A percentile compares a stretch with the other conserved stretches of the same genome.
phyloP scores from a whole-genome alignment of 2,113 vertebrate genomes.

The Tautogolabrus adspersus region DNA sequence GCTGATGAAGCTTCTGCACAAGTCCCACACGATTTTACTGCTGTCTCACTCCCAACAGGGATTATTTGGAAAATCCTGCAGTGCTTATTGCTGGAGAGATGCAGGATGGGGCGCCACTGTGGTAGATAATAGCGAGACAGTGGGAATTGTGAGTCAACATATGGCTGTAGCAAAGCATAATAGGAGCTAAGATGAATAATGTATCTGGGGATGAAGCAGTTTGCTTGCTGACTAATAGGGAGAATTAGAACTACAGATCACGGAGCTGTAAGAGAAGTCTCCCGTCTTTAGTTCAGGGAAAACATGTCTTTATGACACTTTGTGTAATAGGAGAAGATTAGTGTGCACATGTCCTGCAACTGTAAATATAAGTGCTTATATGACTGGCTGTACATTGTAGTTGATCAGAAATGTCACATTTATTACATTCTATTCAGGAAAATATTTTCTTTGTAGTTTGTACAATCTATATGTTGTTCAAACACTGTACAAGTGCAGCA shows the following conservation, averaged over 20 bases:
- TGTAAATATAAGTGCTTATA: neutral
- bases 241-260: constrained; percentile 32
- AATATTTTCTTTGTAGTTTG: neutral
- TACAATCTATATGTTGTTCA: neutral
- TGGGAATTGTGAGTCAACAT: constrained; percentile 51
- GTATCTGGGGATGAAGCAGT: constrained; percentile 47
- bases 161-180: constrained; percentile 52
- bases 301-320: neutral
- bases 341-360: constrained; percentile 5
- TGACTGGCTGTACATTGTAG: constrained; percentile 14
- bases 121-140: constrained; percentile 32
- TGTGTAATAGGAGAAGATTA: neutral
- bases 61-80: constrained; percentile 49
- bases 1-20: neutral
- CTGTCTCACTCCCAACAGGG: constrained; percentile 31
- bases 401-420: neutral
- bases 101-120: constrained; percentile 1
- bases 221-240: constrained; percentile 46
- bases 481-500: neutral
- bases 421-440: neutral
- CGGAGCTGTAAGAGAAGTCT: constrained; percentile 23
- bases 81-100: constrained; percentile 22
- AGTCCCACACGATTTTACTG: neutral
- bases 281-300: constrained; percentile 20
- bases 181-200: constrained; percentile 43